Conservation (phyloP, 1,140 invertebrate species). For the Riptortus pedestris region DNA sequence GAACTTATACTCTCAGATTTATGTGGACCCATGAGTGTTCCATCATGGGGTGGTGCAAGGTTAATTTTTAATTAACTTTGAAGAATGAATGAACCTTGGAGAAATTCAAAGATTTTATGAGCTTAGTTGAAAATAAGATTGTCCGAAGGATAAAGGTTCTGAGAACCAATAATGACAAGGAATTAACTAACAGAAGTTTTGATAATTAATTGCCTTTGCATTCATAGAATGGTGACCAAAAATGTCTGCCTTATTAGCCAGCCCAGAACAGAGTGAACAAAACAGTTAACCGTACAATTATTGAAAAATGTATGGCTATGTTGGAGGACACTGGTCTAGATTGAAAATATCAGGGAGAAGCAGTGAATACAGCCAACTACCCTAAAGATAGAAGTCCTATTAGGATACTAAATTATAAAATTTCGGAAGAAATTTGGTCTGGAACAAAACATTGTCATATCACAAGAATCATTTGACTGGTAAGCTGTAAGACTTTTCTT, state of each 20-base stretch:
- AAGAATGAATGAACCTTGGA: not conserved
- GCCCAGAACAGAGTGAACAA: not conserved
- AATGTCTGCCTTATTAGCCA: not conserved
- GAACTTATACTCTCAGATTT: not conserved
- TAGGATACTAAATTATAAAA: no score
- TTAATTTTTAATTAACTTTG: not conserved
- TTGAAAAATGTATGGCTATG: not conserved
- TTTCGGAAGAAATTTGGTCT: no score
- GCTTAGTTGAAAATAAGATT: not conserved
- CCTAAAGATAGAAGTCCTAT: no score
- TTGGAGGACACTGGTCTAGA: no score
- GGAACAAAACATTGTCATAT: no score
- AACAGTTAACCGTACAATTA: not conserved
- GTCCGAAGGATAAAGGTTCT: not conserved
- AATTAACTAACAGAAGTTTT: not conserved
- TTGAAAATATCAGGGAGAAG: no score
- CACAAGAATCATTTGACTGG: no score
- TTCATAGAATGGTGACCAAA: not conserved
- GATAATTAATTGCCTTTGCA: not conserved
- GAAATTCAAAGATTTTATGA: not conserved
- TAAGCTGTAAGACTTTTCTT: no score
- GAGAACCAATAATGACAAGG: not conserved
- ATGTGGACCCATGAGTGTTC: not conserved
- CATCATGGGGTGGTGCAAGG: not conserved
- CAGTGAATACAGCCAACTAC: no score